Conservation (phyloP, 2,113 vertebrate species). For the Stomatorhinus ivindoensis region DNA sequence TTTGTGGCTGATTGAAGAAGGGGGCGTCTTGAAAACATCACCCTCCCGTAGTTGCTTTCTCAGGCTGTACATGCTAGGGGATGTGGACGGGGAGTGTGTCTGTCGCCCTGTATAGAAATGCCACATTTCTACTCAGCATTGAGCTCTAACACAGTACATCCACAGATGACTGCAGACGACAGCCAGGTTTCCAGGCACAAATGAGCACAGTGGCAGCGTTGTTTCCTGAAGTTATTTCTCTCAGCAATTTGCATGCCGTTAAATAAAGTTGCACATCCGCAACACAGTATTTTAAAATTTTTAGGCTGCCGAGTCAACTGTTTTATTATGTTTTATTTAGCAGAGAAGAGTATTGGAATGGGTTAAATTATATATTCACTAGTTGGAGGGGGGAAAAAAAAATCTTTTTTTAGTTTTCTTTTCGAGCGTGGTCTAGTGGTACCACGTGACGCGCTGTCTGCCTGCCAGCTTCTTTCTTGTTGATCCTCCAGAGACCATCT, state of each 20-base stretch:
- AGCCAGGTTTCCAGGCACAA: background rate
- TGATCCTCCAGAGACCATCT: conserved; percentile 99
- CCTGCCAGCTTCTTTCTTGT: conserved; percentile 94
- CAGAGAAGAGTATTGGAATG: conserved; percentile 41
- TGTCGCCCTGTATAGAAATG: background rate
- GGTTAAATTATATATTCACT: conserved; percentile 66
- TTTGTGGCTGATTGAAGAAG: background rate
- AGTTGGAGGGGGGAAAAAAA: conserved; percentile 50
- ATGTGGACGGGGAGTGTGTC: background rate
- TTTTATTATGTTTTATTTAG: conserved; percentile 12
- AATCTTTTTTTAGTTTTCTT: conserved; percentile 50
- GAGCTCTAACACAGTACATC: background rate
- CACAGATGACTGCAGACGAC: background rate
- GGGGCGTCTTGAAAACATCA: background rate
- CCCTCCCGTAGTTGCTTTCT: background rate
- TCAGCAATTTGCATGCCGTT: background rate
- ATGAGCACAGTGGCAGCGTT: background rate
- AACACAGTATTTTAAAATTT: background rate
- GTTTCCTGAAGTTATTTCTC: conserved; percentile 2
- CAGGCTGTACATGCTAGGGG: background rate
- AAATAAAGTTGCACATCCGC: conserved; percentile 8
- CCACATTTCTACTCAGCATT: background rate
- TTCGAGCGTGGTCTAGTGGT: conserved; percentile 60
- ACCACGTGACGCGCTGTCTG: conserved; percentile 74
- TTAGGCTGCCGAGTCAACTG: conserved; percentile 3